phyloP scores from a whole-genome alignment of 2,888 invertebrate genomes.

The Quadriops clusia region DNA sequence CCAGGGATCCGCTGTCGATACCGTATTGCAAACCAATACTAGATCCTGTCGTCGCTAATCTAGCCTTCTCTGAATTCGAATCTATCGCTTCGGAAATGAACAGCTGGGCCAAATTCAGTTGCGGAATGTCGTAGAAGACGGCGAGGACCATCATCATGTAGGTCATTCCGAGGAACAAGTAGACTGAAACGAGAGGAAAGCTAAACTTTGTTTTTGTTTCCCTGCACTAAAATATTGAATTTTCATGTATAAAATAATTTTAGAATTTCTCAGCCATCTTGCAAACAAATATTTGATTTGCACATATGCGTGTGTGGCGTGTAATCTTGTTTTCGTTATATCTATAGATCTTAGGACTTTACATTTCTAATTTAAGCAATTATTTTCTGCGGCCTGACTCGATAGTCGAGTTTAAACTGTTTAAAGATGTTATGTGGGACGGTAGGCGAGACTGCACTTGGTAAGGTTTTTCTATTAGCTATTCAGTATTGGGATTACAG shows the following conservation, averaged over 20 bases:
- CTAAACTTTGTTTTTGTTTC: no score
- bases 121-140: slow-evolving; percentile 81
- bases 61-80: slow-evolving; percentile 51
- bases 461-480: no score
- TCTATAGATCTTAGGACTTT: background rate
- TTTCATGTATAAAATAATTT: background rate
- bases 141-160: slow-evolving; percentile 76
- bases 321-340: background rate
- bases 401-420: no score
- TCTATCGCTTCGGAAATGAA: slow-evolving; percentile 44
- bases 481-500: no score
- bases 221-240: background rate
- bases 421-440: no score
- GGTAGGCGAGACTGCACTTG: no score
- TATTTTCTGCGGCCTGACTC: no score
- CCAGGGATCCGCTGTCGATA: slow-evolving; percentile 31
- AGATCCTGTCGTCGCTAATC: slow-evolving; percentile 44
- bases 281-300: no score
- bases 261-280: no score
- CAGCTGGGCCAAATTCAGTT: slow-evolving; percentile 69
- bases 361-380: no score
- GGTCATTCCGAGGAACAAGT: slow-evolving; percentile 67
- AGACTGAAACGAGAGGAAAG: slow-evolving; percentile 44
- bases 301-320: background rate
- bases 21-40: slow-evolving; percentile 40